phyloP scores from a whole-genome alignment of 2,888 invertebrate genomes.

The Sinodicranocentrus sp. region DNA sequence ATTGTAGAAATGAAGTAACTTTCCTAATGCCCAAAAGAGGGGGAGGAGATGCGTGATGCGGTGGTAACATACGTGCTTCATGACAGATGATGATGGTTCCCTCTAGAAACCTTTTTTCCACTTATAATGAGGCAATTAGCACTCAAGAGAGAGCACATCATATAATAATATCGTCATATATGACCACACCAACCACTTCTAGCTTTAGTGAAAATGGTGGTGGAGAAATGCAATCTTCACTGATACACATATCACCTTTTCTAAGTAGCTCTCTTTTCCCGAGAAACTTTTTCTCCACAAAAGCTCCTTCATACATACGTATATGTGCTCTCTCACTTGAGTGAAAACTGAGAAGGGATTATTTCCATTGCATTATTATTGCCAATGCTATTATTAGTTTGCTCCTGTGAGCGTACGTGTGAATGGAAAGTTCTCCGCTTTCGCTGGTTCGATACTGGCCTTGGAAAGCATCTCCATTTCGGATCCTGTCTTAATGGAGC shows the following conservation, averaged over 20 bases:
- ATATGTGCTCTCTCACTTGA: neutral
- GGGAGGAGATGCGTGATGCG: slow-evolving; percentile 32
- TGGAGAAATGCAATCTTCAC: no score
- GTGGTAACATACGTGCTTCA: slow-evolving; percentile 20
- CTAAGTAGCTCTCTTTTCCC: neutral
- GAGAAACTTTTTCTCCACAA: neutral
- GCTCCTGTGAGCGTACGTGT: neutral
- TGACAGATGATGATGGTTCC: slow-evolving; percentile 53
- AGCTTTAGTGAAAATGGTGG: neutral
- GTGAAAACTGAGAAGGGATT: slow-evolving; percentile 46
- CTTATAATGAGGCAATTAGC: slow-evolving; percentile 76
- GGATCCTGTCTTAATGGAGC: neutral
- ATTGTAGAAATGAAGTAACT: slow-evolving; percentile 19
- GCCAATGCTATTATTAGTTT: slow-evolving; percentile 9
- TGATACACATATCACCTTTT: neutral
- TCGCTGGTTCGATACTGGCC: neutral
- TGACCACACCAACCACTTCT: slow-evolving; percentile 15
- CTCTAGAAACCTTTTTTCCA: slow-evolving; percentile 17
- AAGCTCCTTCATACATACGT: neutral
- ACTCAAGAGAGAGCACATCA: slow-evolving; percentile 68
- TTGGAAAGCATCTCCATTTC: neutral
- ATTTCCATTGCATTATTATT: slow-evolving; percentile 28
- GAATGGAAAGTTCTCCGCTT: neutral
- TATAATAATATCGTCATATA: slow-evolving; percentile 44
- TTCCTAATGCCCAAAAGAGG: slow-evolving; percentile 29